Base-by-base conservation (phyloP, 2,113 vertebrate species). In the Lucifuga dentata region DNA sequence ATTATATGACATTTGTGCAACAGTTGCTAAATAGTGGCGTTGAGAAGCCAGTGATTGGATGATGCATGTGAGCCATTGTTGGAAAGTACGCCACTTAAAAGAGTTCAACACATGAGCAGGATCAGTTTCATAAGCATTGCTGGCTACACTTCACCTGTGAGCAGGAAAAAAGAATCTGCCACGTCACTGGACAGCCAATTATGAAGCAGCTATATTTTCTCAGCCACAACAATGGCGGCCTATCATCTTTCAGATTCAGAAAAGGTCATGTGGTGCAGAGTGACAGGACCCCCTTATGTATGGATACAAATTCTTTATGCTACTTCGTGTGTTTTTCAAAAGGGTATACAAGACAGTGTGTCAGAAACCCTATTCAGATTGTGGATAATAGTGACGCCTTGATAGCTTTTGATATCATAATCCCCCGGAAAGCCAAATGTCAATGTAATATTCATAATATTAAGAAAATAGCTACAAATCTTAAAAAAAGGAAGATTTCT, bases 61-160 rank as follows among this genome's bases (percentile, higher is more conserved):
- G 49, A 45, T 67, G 2, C 51, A 4, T 73, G 51, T 48, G 60
- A 68, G 53, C 43, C 50, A 15, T 21, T 80, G 33, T 71, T 21
- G 45, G 61, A 74, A 81, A 72, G 56, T 71, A 49, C 57, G 48
- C 60, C 81, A 81, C 68, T 90, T 83, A 67, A 70, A 89, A 86
- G 68, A 69, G 43, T 48, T 76, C 51, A 71, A 59, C 56, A 78
- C 70, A 77, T 67, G 73, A 70, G 48, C 40, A 79, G 88, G 77
- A 89, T 93, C 80, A 44, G 64, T 91, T 91, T 89, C 90, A 89
- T 72, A 70, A 77, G 73, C 35, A 51, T 66, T 55, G 65, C 60
- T 16, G 59, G 58, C 86, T 83, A 52, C 86, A 73, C 69, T 87
- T 88, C 51, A 77, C 39, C 77, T 77, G 46, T 69, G 63, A 71